Base-by-base conservation (phyloP, 2,113 vertebrate genomes). In the Cephalopterus ornatus region DNA sequence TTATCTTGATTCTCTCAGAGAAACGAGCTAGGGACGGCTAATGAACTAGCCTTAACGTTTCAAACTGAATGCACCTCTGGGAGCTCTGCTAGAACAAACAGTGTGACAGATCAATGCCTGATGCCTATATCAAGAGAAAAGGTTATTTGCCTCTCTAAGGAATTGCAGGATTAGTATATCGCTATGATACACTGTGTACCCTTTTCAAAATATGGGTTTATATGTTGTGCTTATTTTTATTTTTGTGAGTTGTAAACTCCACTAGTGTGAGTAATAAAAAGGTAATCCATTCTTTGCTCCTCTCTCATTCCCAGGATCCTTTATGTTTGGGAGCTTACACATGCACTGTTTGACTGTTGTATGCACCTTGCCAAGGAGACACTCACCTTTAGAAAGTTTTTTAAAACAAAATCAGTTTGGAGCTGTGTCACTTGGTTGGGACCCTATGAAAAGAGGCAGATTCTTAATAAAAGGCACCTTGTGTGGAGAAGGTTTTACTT, bases 1-100 rank as follows among this genome's bases (percentile, higher is more conserved):
- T 99, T 99, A 99, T 98, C 98, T 98, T 98, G 98, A 99, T 99
- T 99, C 99, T 99, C 98, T 99, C 96, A 92, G 98, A 99, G 98
- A 98, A 98, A 98, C 98, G 98, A 98, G 98, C 98, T 97, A 98
- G 98, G 98, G 98, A 98, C 93, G 97, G 98, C 99, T 99, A 99
- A 99, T 99, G 99, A 99, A 99, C 98, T 98, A 98, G 98, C 97
- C 98, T 98, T 97, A 98, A 98, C 97, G 96, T 98, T 98, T 98
- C 98, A 98, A 97, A 98, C 98, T 98, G 98, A 98, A 98, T 95
- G 97, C 97, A 98, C 99, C 98, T 98, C 98, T 98, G 98, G 98
- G 98, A 99, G 97, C 98, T 97, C 97, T 97, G 97, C 98, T 98
- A 98, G 98, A 99, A 99, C 98, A 99, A 99, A 99, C 99, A 99